Evolutionary conservation across 2,888 invertebrate genomes (phyloP), one percentile per base, ranked within the genome.

Genomic region (Drosophila yooni): DNA sequence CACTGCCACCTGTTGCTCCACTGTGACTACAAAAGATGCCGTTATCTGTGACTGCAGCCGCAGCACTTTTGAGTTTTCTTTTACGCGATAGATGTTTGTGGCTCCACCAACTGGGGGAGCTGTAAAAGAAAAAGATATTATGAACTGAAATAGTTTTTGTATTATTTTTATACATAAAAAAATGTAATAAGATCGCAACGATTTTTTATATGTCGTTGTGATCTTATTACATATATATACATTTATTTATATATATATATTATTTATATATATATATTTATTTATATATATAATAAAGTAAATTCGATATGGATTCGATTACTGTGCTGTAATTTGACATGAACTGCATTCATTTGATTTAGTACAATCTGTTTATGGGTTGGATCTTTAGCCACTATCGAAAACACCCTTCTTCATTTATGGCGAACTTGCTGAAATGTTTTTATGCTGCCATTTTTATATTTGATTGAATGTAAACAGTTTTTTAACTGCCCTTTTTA

Each of bases 1-100:
- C 66, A 68, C 33, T 33, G 52, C 70, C 87, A 77, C 74, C 76
- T 80, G 87, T 82, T 82, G 83, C 56, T 61, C 64, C 62, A 58
- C 48, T 36, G 29, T 66, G 51, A 68, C 65, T 70, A 70, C 79
- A 73, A 81, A 73, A 79, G 74, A 67, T 77, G 66, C 81, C 70
- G 70, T 77, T 80, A 74, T 43, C 40, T 78, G 63, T 29, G 48
- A 48, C 33, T 38, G 43, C 40, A 48, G 59, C 53, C 52, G 27
- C 25, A 70, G 63, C 79, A 80, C 73, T 79, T 80, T 77, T 70
- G 60, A 63, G 79, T 68, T 65, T 76, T 79, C 80, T 51, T 48
- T 50, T 51, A 29, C 51, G 36, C 57, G 11, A 53, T 21, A 15
- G 40, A 10, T 8, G 31, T 40, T 57, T 40, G 27, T 29, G 38